Conservation (phyloP, 2,888 invertebrate species). For the Caenorhabditis sp. region DNA sequence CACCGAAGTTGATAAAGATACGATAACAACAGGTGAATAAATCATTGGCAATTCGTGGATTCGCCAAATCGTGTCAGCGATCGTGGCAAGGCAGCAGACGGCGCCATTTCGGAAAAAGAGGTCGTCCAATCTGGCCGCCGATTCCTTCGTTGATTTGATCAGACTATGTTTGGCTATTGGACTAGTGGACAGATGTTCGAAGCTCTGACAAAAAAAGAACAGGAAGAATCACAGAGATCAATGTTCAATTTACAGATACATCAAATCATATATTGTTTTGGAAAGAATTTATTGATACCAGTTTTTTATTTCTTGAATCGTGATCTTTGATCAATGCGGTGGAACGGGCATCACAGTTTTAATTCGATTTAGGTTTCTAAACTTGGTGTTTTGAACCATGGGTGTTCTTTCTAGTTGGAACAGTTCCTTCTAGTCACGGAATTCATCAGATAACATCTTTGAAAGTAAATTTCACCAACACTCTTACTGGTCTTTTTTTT, state of each 20-base stretch:
- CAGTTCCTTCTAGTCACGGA: too few species aligned
- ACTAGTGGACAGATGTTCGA: not conserved
- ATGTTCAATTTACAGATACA: not conserved
- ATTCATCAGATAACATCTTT: too few species aligned
- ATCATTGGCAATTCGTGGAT: slow-evolving; percentile 41
- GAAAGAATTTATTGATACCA: not conserved
- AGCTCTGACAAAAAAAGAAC: slow-evolving; percentile 30
- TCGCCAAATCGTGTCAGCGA: slow-evolving; percentile 18
- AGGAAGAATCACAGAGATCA: slow-evolving; percentile 6
- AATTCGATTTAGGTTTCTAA: too few species aligned
- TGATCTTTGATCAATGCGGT: not conserved
- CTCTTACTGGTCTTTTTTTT: too few species aligned
- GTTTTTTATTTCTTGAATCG: not conserved
- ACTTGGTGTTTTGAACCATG: too few species aligned
- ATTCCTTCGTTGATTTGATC: slow-evolving; percentile 49
- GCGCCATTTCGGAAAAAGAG: slow-evolving; percentile 25
- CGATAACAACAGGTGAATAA: slow-evolving; percentile 56
- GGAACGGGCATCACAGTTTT: too few species aligned
- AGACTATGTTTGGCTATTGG: slow-evolving; percentile 28
- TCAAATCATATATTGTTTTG: not conserved
- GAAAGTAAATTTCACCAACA: too few species aligned
- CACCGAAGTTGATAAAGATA: slow-evolving; percentile 36
- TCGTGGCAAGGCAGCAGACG: slow-evolving; percentile 36
- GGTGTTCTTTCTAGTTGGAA: too few species aligned
- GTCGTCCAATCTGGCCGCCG: slow-evolving; percentile 18